Conservation (phyloP, 2,888 invertebrate genomes). For the Copidosoma aretas region DNA sequence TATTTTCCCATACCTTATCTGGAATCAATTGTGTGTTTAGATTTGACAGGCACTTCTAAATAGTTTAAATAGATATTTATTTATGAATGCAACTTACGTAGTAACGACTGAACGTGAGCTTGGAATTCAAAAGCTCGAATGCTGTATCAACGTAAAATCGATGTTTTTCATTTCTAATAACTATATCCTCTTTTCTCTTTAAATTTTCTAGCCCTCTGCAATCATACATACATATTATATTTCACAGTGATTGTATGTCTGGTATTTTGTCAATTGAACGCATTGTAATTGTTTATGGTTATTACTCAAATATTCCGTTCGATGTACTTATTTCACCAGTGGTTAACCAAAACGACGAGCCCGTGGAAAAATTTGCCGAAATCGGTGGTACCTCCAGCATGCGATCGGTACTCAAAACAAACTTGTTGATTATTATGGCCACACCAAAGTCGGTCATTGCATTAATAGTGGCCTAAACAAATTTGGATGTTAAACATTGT, state of each 20-base stretch:
- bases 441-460: conserved; percentile 20
- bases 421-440: background rate
- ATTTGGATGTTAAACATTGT: background rate
- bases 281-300: background rate
- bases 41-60: conserved; percentile 5
- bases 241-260: background rate
- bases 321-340: conserved; percentile 36
- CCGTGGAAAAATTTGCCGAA: conserved; percentile 29
- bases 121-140: conserved; percentile 38
- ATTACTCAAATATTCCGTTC: conserved; percentile 42
- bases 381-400: conserved; percentile 41
- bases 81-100: conserved; percentile 41
- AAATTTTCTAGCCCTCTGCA: conserved; percentile 45
- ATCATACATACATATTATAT: conserved; percentile 1
- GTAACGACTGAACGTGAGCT: conserved; percentile 41
- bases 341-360: conserved; percentile 34
- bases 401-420: background rate
- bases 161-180: conserved; percentile 33
- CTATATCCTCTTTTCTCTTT: conserved; percentile 41
- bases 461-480: conserved; percentile 16
- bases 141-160: conserved; percentile 38
- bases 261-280: background rate
- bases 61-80: background rate
- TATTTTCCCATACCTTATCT: conserved; percentile 40
- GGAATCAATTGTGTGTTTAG: conserved; percentile 12